Conservation (phyloP, 2,888 invertebrate species). For the Isotomurus palustris region DNA sequence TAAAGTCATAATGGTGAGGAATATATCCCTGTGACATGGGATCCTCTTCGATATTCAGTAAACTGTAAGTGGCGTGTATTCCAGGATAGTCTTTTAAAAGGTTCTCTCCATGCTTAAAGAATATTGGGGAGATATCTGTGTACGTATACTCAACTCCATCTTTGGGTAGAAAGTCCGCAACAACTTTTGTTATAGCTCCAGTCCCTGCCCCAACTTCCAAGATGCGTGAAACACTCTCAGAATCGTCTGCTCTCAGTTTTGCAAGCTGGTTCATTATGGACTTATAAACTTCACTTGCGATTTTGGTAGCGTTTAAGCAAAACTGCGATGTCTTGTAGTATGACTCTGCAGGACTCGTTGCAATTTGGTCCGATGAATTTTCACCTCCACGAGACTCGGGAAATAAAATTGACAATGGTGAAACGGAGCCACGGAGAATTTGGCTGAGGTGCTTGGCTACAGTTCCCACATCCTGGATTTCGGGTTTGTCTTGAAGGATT, state of each 20-base stretch:
- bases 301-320: too few relatives aligned
- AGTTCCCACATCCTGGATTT: too few relatives aligned
- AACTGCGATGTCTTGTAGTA: too few relatives aligned
- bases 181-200: neutral
- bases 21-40: neutral
- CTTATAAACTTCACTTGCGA: too few relatives aligned
- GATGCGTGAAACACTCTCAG: neutral
- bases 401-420: too few relatives aligned
- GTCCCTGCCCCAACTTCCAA: conserved; percentile 13
- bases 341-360: too few relatives aligned
- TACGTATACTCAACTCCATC: conserved; percentile 12
- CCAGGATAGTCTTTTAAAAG: neutral
- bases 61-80: conserved; percentile 1
- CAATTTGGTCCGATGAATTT: too few relatives aligned
- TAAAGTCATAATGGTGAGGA: too few relatives aligned
- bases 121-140: conserved; percentile 15
- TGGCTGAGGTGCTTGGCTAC: too few relatives aligned
- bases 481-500: too few relatives aligned
- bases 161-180: neutral
- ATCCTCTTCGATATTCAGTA: conserved; percentile 16
- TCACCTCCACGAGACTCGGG: too few relatives aligned
- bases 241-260: neutral
- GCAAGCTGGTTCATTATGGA: neutral
- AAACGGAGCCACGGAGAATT: too few relatives aligned
- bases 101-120: conserved; percentile 10